Conservation (phyloP, 2,888 invertebrate genomes). For the Xestia rhomboidea region DNA sequence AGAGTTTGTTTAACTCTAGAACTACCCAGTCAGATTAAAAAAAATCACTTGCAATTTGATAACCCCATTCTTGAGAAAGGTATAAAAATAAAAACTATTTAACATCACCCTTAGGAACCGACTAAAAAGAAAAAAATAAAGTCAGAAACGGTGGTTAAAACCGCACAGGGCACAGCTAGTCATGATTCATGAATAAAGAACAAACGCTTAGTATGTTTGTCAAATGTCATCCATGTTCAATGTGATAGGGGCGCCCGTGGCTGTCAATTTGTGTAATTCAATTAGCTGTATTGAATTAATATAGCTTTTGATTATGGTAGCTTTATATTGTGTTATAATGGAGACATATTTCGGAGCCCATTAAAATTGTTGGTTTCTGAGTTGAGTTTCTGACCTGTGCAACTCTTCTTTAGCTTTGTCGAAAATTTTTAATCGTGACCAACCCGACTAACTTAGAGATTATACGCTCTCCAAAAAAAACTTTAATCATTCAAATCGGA, state of each 20-base stretch:
- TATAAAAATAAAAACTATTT: not conserved
- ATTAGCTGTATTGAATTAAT: slow-evolving; percentile 36
- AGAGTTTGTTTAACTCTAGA: not conserved
- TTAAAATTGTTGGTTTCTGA: not conserved
- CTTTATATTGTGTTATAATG: not conserved
- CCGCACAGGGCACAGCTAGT: not conserved
- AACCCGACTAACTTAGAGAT: too few species aligned
- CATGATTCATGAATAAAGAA: slow-evolving; percentile 46
- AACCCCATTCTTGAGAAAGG: not conserved
- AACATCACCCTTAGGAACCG: not conserved
- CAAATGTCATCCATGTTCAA: slow-evolving; percentile 29
- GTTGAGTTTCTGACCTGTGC: too few species aligned
- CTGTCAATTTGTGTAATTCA: slow-evolving; percentile 52
- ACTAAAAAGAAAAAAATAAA: not conserved
- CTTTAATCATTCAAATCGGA: too few species aligned
- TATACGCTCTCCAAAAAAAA: too few species aligned
- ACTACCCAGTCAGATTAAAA: not conserved
- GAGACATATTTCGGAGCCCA: not conserved
- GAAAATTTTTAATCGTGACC: not conserved
- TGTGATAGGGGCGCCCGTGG: slow-evolving; percentile 39
- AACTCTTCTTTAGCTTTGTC: not conserved
- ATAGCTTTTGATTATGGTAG: slow-evolving; percentile 3
- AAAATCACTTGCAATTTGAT: not conserved
- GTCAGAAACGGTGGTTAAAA: not conserved
- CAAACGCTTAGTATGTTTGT: slow-evolving; percentile 26